These are phyloP conservation scores for Onychomys arenicola DNA, from an alignment of 2,797 vertebrate genomes.

Conservation along the genomic window DNA sequence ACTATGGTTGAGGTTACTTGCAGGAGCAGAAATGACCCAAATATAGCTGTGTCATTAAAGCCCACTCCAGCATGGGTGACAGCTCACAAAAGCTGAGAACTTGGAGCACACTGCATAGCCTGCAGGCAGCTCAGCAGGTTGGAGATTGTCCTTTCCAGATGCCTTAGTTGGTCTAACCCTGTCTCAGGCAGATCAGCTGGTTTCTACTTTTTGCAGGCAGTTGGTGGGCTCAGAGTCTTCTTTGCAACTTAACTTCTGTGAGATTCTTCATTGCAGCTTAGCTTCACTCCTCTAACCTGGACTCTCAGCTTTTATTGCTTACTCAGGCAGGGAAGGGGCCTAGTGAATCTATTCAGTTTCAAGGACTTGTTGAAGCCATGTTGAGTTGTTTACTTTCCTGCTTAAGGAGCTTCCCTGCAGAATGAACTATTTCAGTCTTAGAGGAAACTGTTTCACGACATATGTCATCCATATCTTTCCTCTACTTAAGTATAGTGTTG, in stretches of 20 bases:
- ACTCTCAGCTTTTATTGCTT: neutral
- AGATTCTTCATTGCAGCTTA: neutral
- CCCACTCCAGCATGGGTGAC: neutral
- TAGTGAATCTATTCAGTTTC: neutral
- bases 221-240: neutral
- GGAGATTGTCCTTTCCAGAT: neutral
- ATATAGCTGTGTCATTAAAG: neutral
- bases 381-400: neutral
- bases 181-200: neutral
- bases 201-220: neutral
- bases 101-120: neutral
- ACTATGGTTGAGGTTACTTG: neutral
- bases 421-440: neutral
- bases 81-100: neutral
- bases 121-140: neutral
- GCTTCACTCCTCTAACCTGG: neutral
- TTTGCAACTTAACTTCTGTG: too few relatives aligned
- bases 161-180: neutral
- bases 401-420: neutral
- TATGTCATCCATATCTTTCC: neutral
- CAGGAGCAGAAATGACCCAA: neutral
- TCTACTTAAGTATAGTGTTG: neutral
- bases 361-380: neutral
- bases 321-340: neutral
- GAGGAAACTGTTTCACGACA: neutral